Base-by-base conservation (phyloP, 35 echinoderm and acorn worm genomes). In the Eucidaris tribuloides region DNA sequence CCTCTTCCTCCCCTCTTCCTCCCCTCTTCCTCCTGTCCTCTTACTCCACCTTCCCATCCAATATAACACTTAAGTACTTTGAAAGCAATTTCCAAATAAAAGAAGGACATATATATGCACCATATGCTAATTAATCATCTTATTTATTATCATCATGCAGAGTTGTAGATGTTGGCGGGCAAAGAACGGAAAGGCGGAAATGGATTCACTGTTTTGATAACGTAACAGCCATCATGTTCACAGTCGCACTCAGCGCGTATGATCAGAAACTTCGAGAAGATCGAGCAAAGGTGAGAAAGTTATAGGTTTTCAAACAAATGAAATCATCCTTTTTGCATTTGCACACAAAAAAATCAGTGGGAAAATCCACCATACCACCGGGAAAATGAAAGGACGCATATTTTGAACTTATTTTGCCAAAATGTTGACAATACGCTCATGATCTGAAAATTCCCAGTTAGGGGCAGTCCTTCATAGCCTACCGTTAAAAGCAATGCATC, bases 201-300 rank as follows among this genome's bases (percentile, higher is more conserved):
- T 94, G 92, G 92, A 94, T 94, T 38, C 92, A 94, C 41, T 94
- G 87, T 76, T 94, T 94, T 64, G 86, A 94, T 70, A 82, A 94
- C 76, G 81, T 89, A 58, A 94, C 86, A 15, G 86, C 92, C 3
- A 65, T 94, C 42, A 65, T 94, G 17, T 94, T 89, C 49, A 71
- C 72, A 27, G 77, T 94, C 24, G 92, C 92, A 0, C 38, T 94
- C 13, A 89, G 86, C 42, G 77, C 64, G n/a, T 94, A 89, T 62
- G 82, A 94, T 44, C 87, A 89, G 37, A 80, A 60, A 20, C 6
- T 94, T 7, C 33, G 82, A 18, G 92, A 94, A 42, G 92, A 94
- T 64, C 40, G 65, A 5, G 58, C 27, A 42, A 84, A 72, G 82
- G 92, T 94, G 48, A 77, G 44, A 2, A 74, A 23, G n/a, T n/a